A percentile compares a stretch with the other conserved stretches of the same genome.
Evolutionary conservation across 2,797 vertebrate genomes (phyloP).

Genomic region (Cossypha niveicapilla): DNA sequence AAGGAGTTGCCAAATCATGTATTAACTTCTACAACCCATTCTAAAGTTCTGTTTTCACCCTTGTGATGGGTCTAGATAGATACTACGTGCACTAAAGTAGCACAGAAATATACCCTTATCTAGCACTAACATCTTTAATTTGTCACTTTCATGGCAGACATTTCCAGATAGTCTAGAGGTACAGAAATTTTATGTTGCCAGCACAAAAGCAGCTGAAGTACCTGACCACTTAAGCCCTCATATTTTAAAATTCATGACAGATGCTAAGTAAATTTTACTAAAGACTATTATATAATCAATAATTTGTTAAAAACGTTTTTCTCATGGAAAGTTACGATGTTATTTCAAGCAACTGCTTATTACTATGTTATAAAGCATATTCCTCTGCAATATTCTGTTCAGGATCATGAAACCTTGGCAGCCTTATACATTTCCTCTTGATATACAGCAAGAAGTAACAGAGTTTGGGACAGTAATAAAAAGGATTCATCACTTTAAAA

Average conservation of each 20-base stretch:
- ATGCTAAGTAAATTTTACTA: constrained; percentile 62
- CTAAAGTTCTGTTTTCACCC: not conserved
- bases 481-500: constrained; percentile 50
- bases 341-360: constrained; percentile 54
- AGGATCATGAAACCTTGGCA: constrained; percentile 51
- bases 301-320: constrained; percentile 56
- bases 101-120: constrained; percentile 18
- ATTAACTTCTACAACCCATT: not conserved
- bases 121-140: constrained; percentile 35
- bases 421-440: constrained; percentile 13
- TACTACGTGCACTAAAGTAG: not conserved
- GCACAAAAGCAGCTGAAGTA: constrained; percentile 29
- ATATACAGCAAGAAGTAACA: constrained; percentile 33
- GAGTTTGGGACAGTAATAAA: constrained; percentile 51
- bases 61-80: not conserved
- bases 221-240: constrained; percentile 9
- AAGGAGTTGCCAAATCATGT: not conserved
- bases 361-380: constrained; percentile 36
- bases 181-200: constrained; percentile 1
- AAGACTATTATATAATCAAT: constrained; percentile 63
- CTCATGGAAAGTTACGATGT: constrained; percentile 51
- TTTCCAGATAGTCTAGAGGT: constrained; percentile 20
- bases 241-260: constrained; percentile 47
- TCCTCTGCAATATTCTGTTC: constrained; percentile 42
- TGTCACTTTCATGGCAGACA: constrained; percentile 46